Evolutionary conservation across 2,888 invertebrate species (phyloP), one percentile per base, ranked within the genome.

Genomic region (Epirrhoe alternata): DNA sequence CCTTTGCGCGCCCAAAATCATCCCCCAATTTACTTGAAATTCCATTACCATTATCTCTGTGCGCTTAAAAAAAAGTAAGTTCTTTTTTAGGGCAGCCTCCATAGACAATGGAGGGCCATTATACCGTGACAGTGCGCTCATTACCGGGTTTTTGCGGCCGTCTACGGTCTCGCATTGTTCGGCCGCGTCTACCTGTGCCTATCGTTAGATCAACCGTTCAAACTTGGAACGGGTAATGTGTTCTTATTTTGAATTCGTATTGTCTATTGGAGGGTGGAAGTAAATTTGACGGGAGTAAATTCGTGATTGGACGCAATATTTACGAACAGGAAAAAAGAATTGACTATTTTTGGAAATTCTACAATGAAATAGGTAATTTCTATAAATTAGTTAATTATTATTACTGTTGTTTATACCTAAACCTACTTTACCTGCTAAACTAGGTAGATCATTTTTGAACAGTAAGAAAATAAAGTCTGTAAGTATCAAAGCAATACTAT

Each of bases 51-150:
- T 75, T 80, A 76, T 71, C 72, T 61, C 53, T 0, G 58, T 67
- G 74, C 73, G 75, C 69, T 77, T 75, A 71, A 73, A 70, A 71
- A n/a, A 75, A 77, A 78, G 77, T 74, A 80, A 78, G 68, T 64
- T 64, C 60, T 69, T 78, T 78, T 74, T 73, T 75, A 80, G 83
- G 83, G 86, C 84, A 76, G 70, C 72, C 75, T 81, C 75, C 88
- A 87, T 89, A 88, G 88, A 90, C 90, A 90, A 91, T 90, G 84
- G 83, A 50, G 45, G 68, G 77, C 89, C 87, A 90, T 89, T 89
- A 89, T 86, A 78, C 79, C 83, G 75, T 81, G 86, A 86, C 89
- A 87, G 86, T 88, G 86, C 85, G 84, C 91, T 92, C 91, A 90
- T 92, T 92, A 92, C 90, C 90, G 88, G 77, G 83, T 88, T 90